These are phyloP conservation scores for Hydrocynus forskahlii DNA, from an alignment of 2,797 vertebrate genomes.

Conservation along the genomic window DNA sequence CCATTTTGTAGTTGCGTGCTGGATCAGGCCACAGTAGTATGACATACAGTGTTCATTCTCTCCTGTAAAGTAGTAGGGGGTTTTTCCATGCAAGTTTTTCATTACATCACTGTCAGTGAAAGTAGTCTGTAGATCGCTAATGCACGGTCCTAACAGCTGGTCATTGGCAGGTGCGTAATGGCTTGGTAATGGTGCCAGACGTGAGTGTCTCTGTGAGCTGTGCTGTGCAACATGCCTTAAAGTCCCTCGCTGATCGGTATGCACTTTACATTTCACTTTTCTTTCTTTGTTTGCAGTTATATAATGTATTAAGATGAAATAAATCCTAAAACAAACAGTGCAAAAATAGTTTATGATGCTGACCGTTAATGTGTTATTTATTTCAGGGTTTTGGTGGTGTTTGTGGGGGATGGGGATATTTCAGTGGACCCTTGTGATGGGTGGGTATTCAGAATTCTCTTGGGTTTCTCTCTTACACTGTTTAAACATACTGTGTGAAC, in stretches of 20 bases:
- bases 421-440: conserved; percentile 60
- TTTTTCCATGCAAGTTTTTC: background rate
- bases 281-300: background rate
- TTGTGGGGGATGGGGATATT: conserved; percentile 66
- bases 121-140: background rate
- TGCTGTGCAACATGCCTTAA: conserved; percentile 63
- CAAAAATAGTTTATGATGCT: background rate
- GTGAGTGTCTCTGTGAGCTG: conserved; percentile 65
- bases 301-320: background rate
- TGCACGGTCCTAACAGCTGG: background rate
- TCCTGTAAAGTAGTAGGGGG: background rate
- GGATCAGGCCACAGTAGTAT: background rate
- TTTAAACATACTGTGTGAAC: too few species aligned
- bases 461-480: too few species aligned
- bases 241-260: conserved; percentile 66
- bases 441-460: conserved; percentile 54
- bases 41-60: too few species aligned
- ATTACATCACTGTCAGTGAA: background rate
- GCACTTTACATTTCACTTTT: background rate
- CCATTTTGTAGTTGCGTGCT: background rate
- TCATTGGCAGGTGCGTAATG: conserved; percentile 71
- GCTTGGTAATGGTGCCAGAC: conserved; percentile 71
- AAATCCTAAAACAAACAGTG: background rate
- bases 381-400: conserved; percentile 75
- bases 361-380: background rate